These are phyloP conservation scores for Tupaia chinensis DNA, from an alignment of 2,113 vertebrate genomes.

Conservation along the genomic window DNA sequence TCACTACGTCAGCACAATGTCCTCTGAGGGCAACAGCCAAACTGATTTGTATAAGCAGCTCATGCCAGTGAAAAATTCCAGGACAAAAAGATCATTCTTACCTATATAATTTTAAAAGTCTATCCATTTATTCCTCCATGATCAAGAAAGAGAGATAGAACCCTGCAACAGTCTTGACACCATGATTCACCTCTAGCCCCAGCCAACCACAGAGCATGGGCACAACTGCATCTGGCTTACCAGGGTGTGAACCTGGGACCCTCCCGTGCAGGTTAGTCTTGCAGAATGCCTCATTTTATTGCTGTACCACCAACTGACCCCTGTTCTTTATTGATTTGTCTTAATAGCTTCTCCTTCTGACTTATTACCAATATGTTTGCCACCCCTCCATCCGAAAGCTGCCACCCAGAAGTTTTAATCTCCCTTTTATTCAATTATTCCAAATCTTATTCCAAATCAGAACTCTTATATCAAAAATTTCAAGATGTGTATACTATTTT, in stretches of 20 bases:
- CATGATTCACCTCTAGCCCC: too few relatives aligned
- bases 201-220: too few relatives aligned
- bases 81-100: neutral
- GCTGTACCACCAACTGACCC: too few relatives aligned
- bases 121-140: too few relatives aligned
- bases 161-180: too few relatives aligned
- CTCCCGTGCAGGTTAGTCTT: too few relatives aligned
- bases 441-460: neutral
- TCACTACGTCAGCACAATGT: neutral
- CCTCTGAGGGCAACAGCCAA: neutral
- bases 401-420: neutral
- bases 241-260: too few relatives aligned
- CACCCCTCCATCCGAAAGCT: neutral
- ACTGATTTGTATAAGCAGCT: neutral
- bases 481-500: neutral
- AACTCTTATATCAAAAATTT: neutral
- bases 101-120: neutral
- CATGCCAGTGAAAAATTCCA: neutral
- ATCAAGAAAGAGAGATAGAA: too few relatives aligned
- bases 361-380: neutral
- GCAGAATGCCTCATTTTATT: too few relatives aligned
- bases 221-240: too few relatives aligned
- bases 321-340: neutral
- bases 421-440: conserved; percentile 5
- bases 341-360: neutral